phyloP scores from a whole-genome alignment of 2,888 invertebrate genomes.

The Perizoma affinitatum region DNA sequence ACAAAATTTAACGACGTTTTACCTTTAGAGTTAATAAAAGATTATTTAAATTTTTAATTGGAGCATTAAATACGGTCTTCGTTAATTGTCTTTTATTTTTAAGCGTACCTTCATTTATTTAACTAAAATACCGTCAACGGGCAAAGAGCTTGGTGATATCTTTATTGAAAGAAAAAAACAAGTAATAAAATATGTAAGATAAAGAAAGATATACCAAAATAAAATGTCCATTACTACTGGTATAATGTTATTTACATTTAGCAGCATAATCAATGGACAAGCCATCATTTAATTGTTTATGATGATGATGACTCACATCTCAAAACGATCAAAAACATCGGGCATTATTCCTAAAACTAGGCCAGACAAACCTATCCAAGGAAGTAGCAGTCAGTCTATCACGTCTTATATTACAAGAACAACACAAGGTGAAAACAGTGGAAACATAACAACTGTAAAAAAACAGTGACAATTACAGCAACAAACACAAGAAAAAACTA shows the following conservation, averaged over 20 bases:
- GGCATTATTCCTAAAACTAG: too few relatives aligned
- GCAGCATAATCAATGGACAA: not conserved
- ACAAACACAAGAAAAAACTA: too few relatives aligned
- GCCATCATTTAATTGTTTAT: not conserved
- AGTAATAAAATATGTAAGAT: not conserved
- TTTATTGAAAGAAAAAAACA: slow-evolving; percentile 6
- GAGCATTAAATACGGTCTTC: slow-evolving; percentile 21
- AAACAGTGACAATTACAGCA: too few relatives aligned
- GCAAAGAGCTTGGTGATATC: slow-evolving; percentile 10
- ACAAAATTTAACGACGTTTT: slow-evolving; percentile 9
- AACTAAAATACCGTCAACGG: slow-evolving; percentile 12
- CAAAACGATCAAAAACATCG: too few relatives aligned
- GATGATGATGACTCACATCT: too few relatives aligned
- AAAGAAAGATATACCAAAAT: slow-evolving; percentile 3
- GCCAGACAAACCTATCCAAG: too few relatives aligned
- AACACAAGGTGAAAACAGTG: too few relatives aligned
- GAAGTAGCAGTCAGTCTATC: too few relatives aligned
- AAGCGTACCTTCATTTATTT: slow-evolving; percentile 16
- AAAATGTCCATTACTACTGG: not conserved
- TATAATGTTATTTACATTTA: not conserved
- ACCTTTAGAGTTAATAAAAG: slow-evolving; percentile 14
- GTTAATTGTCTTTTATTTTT: slow-evolving; percentile 25
- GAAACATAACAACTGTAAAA: too few relatives aligned
- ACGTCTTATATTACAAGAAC: too few relatives aligned
- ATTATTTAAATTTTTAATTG: slow-evolving; percentile 25